Evolutionary conservation across 2,113 vertebrate genomes (phyloP), one percentile per base, ranked within the genome.

Genomic region (Cygnus atratus): DNA sequence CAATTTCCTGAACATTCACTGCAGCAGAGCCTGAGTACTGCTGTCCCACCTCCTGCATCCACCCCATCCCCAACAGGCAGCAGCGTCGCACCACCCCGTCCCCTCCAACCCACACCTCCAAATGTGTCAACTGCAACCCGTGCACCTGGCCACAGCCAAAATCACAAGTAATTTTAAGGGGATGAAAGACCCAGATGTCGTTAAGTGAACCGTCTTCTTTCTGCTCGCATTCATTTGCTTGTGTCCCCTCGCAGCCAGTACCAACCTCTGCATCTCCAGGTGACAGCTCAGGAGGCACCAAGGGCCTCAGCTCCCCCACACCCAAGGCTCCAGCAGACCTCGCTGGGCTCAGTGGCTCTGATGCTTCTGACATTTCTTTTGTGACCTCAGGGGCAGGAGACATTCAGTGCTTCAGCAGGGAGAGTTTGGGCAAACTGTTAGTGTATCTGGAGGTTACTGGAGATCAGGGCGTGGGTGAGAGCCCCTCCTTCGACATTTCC

Each of bases 151-250:
- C 2, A 4, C 14, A 83, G 83, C 33, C 44, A 70, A 76, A 84
- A 76, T 48, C 59, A 59, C 68, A 59, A 37, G 37, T 29, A 14
- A 62, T 31, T 59, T 26, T 65, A 76, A 62, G 25, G 39, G 37
- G n/a, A 50, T 77, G 50, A 81, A 92, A 91, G 35, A 11, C 41
- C 28, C 11, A 19, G 29, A 61, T 57, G 88, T 62, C 62, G 41
- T 61, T 41, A 29, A 61, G 62, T 24, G 29, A 74, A 19, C 18
- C 29, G 5, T 73, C 54, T 68, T 78, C 65, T 61, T 50, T 80
- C 76, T 57, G 10, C 28, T 83, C 29, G 5, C 0, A 2, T 88
- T 71, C 48, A 21, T 66, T 62, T 0, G 0, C 50, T 50, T 6
- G 3, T 25, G 24, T 52, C 24, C 50, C 50, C 24, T 26, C 7